Base-by-base conservation (phyloP, 2,113 vertebrate genomes). In the Prochilodus magdalenae region DNA sequence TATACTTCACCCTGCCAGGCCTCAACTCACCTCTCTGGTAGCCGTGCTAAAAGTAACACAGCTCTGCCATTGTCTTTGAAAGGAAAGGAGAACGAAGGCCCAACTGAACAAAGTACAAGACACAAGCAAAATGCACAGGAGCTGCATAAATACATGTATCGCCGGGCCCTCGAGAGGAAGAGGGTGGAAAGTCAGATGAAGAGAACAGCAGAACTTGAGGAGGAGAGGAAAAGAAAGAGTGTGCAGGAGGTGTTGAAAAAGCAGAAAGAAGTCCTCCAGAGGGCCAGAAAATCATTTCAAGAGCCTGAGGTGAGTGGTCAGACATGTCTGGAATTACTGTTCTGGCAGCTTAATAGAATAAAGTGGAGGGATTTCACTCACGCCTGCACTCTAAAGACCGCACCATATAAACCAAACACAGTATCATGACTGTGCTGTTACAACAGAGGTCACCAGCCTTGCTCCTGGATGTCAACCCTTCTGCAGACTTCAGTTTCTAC, bases 221-320 rank as follows among this genome's bases (percentile, higher is more conserved):
- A 80, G n/a, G 77, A 85, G 78, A 71, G 44, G 55, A 85, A 29
- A n/a, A 69, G n/a, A 74, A 65, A n/a, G 26, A 74, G 62, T 24
- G 26, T 85, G 14, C 65, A 85, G 30, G 66, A 82, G 47, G 71
- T 83, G n/a, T 10, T 75, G 13, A 62, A 49, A 26, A 82, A 75
- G 27, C 80, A 83, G 75, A 81, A 74, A 53, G 73, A 75, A 22
- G 77, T 26, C 2, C 59, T 85, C 13, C 67, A 70, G 14, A 26
- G 60, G 69, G 29, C 24, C 53, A 81, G 40, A 13, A 76, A 57
- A 75, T n/a, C n/a, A n/a, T n/a, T n/a, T n/a, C 20, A 60, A 49
- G 62, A 69, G 29, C 36, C 10, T 26, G 26, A 33, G 57, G 77
- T 84, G 40, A 59, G 81, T 65, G 27, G 29, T 73, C 53, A 22